Evolutionary conservation across 2,797 vertebrate genomes (phyloP).

Genomic region (Chrysocyon brachyurus): DNA sequence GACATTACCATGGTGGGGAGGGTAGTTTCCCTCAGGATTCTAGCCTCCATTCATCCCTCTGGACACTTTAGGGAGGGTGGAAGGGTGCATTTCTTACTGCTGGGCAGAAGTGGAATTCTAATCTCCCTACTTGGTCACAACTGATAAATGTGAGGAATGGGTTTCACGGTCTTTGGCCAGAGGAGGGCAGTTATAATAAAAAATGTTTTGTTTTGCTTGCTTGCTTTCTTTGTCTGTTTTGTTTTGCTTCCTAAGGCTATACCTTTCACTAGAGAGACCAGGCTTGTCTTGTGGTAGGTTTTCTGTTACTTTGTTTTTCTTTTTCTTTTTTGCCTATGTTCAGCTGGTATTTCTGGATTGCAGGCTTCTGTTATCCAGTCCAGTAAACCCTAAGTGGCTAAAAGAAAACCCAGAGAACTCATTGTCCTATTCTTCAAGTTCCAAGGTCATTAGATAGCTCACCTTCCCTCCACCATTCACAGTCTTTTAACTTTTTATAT

Average conservation of each 20-base stretch:
- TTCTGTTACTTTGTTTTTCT: background rate
- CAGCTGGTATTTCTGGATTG: background rate
- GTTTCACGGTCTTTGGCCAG: background rate
- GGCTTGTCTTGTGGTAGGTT: background rate
- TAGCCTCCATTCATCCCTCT: background rate
- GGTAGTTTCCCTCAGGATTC: background rate
- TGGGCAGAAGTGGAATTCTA: background rate
- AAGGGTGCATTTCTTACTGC: background rate
- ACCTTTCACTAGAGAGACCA: background rate
- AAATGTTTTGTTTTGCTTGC: slow-evolving; percentile 34
- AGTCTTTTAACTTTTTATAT: background rate
- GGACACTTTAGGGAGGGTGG: background rate
- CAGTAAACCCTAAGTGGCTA: background rate
- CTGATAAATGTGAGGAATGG: background rate
- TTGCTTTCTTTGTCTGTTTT: background rate
- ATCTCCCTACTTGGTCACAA: background rate
- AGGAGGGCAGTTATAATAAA: background rate
- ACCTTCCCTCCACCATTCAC: background rate
- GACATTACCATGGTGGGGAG: background rate
- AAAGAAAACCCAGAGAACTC: background rate
- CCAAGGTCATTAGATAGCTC: background rate
- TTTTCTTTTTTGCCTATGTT: background rate
- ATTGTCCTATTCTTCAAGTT: background rate
- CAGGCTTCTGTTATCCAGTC: background rate
- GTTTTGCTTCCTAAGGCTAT: background rate